Conservation (phyloP, 2,113 vertebrate genomes). For the Bolborhynchus lineola region DNA sequence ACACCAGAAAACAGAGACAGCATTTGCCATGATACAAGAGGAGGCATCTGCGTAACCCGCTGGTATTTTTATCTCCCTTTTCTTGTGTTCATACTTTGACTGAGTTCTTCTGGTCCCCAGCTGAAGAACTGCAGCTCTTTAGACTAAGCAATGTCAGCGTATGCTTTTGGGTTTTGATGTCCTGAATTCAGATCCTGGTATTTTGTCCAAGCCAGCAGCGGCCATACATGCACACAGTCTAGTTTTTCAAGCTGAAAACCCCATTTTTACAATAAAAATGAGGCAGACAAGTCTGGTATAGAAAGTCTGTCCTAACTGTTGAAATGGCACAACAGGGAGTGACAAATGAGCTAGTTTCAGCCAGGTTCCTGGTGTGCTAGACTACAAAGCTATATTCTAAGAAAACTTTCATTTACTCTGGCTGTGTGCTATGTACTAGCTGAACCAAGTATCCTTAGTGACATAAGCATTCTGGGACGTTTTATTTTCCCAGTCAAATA, state of each 20-base stretch:
- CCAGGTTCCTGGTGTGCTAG: neutral
- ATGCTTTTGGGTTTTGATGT: neutral
- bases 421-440: neutral
- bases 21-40: neutral
- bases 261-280: neutral
- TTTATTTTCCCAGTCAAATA: neutral
- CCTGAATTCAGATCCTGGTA: neutral
- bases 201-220: neutral
- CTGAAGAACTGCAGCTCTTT: neutral
- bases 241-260: neutral
- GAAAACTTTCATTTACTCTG: neutral
- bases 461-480: neutral
- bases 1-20: neutral
- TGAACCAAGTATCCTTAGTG: neutral
- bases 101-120: neutral
- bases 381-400: neutral
- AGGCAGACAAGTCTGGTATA: neutral
- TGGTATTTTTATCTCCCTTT: constrained; percentile 7
- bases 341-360: neutral
- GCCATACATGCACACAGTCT: neutral
- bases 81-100: neutral
- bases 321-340: neutral
- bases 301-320: neutral
- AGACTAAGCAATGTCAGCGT: neutral
- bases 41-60: neutral